Evolutionary conservation across 1,140 invertebrate species (phyloP).

Genomic region (Ditylenchus dipsaci): DNA sequence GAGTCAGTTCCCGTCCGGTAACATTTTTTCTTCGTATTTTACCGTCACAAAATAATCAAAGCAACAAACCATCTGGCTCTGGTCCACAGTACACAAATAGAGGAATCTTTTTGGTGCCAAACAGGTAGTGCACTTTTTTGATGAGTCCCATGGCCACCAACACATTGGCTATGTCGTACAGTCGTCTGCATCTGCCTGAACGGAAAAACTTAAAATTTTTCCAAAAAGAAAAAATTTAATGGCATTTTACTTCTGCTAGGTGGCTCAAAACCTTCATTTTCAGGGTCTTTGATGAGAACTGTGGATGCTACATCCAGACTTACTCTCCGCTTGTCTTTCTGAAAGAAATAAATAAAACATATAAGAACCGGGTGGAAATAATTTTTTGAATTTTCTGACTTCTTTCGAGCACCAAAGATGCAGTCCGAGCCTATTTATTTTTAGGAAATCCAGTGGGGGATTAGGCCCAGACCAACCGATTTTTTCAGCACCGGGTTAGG

Average conservation of each 20-base stretch:
- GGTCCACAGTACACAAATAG: constrained; percentile 56
- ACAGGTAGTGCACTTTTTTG: constrained; percentile 54
- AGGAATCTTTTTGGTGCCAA: constrained; percentile 57
- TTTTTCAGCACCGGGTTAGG: no score
- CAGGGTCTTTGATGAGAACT: constrained; percentile 56
- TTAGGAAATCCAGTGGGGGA: no score
- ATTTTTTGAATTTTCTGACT: no score
- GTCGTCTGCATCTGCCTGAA: constrained; percentile 47
- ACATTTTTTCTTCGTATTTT: no score
- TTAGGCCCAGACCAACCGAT: no score
- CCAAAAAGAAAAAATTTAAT: not conserved
- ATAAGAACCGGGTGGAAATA: no score
- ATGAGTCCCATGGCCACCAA: constrained; percentile 53
- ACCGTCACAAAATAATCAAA: not conserved
- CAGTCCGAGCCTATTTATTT: no score
- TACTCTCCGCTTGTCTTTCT: constrained; percentile 43
- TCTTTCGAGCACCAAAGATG: no score
- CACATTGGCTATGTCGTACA: constrained; percentile 57
- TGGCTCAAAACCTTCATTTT: constrained; percentile 55
- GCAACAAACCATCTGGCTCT: constrained; percentile 38
- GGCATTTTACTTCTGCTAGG: constrained; percentile 40
- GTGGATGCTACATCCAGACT: constrained; percentile 54
- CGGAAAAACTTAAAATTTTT: not conserved
- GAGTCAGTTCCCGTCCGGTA: no score
- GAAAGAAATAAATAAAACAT: constrained; percentile 10